Evolutionary conservation across 1,140 invertebrate species (phyloP), one percentile per base, ranked within the genome.

Genomic region (Listronotus bonariensis): DNA sequence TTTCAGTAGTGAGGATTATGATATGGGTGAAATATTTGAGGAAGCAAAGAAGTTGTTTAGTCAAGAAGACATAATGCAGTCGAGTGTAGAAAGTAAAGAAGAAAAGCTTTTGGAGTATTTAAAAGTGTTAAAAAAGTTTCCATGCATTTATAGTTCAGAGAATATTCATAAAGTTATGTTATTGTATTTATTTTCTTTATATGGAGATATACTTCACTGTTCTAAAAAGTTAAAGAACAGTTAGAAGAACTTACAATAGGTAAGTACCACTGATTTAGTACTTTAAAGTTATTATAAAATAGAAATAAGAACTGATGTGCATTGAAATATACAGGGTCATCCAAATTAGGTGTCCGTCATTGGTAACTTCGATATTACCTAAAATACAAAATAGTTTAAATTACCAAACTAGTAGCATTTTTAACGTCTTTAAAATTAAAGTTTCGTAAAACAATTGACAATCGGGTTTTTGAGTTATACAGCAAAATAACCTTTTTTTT

Each of bases 211-310:
- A 26, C 8, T 38, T n/a, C 61, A 42, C 55, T 69, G 67, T 52
- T 26, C 14, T 20, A 31, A 61, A 31, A 48, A n/a, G 41, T 63
- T 20, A 69, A 49, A 34, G 42, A 3, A 6, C 17, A 46, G 8
- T 53, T 26, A 17, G 72, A 73, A 62, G 53, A 45, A 32, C 18
- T 69, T 15, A 69, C 72, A 17, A 68, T 73, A 59, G 70, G 72
- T 69, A 64, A 66, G 51, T 14, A 26, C 5, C 20, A 26, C 20
- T 26, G 20, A 3, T 6, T 18, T 15, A 2, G n/a, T n/a, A n/a
- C n/a, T n/a, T n/a, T n/a, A n/a, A n/a, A n/a, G n/a, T n/a, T n/a
- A n/a, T n/a, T n/a, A n/a, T n/a, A n/a, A n/a, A n/a, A n/a, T n/a
- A n/a, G n/a, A n/a, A n/a, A n/a, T n/a, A n/a, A n/a, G n/a, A n/a